Conservation (phyloP, 1,140 invertebrate species). For the Artemia franciscana region DNA sequence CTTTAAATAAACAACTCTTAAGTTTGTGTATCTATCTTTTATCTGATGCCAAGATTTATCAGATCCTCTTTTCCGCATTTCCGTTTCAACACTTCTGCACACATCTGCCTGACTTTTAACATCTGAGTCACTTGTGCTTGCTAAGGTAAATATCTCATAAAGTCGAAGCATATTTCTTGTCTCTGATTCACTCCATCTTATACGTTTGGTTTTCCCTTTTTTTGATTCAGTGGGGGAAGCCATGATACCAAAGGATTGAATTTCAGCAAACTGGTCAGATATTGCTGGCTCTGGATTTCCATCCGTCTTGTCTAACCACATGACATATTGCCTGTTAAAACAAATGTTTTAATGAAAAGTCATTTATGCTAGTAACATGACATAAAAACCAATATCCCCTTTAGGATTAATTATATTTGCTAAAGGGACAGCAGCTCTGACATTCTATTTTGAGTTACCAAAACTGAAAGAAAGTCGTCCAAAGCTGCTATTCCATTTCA, state of each 20-base stretch:
- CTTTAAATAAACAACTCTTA: not conserved
- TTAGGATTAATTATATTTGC: too few species aligned
- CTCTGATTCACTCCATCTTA: not conserved
- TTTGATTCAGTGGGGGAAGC: not conserved
- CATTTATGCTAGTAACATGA: too few species aligned
- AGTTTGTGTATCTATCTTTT: not conserved
- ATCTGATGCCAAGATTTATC: not conserved
- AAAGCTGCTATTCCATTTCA: too few species aligned
- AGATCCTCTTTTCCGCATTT: not conserved
- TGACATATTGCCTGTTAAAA: too few species aligned
- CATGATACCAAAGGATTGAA: not conserved
- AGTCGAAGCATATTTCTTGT: not conserved
- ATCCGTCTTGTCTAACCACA: too few species aligned
- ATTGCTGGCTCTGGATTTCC: not conserved
- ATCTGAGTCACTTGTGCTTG: not conserved
- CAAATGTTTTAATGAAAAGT: too few species aligned
- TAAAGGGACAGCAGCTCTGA: too few species aligned
- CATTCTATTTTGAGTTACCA: too few species aligned
- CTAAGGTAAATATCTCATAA: not conserved
- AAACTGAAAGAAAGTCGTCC: too few species aligned
- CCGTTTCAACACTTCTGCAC: not conserved
- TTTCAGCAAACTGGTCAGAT: not conserved
- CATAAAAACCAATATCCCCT: too few species aligned
- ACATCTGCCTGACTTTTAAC: not conserved
- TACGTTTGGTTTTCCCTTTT: not conserved